Evolutionary conservation across 2,113 vertebrate genomes (phyloP).

Genomic region (Atherinomorus stipes): DNA sequence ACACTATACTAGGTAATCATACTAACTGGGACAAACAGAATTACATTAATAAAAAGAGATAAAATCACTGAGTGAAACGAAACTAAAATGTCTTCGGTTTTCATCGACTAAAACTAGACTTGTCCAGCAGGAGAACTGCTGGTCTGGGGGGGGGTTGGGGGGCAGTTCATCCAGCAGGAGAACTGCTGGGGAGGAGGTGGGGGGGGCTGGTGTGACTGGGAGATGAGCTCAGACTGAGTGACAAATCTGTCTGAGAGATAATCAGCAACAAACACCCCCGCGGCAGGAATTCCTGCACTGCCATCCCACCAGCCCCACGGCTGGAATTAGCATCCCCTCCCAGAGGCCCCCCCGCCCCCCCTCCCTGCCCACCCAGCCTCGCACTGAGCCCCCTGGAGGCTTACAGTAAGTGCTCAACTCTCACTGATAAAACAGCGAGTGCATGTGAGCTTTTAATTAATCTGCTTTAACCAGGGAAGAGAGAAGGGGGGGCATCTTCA

Average conservation of each 20-base stretch:
- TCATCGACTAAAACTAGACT: no score
- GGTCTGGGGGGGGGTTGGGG: slow-evolving; percentile 13
- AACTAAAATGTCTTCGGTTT: no score
- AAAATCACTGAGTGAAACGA: no score
- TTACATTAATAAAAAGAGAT: no score
- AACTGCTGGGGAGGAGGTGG: background rate
- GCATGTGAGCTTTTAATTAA: slow-evolving; percentile 76
- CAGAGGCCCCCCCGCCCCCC: slow-evolving; percentile 27
- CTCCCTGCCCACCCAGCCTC: slow-evolving; percentile 35
- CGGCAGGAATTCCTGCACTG: slow-evolving; percentile 54
- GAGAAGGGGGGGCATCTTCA: slow-evolving; percentile 17
- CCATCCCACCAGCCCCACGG: slow-evolving; percentile 32
- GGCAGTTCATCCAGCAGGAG: slow-evolving; percentile 3
- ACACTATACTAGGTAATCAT: no score
- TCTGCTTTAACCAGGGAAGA: slow-evolving; percentile 62
- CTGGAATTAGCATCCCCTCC: slow-evolving; percentile 72
- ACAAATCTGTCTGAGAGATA: slow-evolving; percentile 53
- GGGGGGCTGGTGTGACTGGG: background rate
- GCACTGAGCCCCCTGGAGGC: slow-evolving; percentile 51
- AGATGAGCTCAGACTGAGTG: slow-evolving; percentile 35
- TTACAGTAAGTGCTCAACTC: slow-evolving; percentile 73
- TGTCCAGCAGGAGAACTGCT: no score
- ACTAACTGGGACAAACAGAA: no score
- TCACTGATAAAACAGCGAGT: slow-evolving; percentile 64
- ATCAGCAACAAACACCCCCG: slow-evolving; percentile 37